Conservation (phyloP, 2,888 invertebrate species). For the Corbicula japonica region DNA sequence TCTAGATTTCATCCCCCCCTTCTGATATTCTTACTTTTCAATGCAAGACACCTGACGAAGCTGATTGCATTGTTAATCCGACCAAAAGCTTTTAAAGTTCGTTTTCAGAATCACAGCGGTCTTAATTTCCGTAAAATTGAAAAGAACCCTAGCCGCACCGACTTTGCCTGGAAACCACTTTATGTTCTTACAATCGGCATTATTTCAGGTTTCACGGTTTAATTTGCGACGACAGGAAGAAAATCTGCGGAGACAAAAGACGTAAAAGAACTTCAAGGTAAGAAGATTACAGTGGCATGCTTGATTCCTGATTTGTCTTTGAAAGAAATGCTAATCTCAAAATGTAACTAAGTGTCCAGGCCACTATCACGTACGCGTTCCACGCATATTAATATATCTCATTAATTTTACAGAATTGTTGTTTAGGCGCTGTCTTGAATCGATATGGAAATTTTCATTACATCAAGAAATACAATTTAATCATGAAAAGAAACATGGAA, state of each 20-base stretch:
- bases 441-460: constrained; percentile 16
- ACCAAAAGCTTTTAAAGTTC: constrained; percentile 31
- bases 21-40: too few relatives aligned
- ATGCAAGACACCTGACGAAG: constrained; percentile 20
- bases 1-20: too few relatives aligned
- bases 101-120: constrained; percentile 53
- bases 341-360: constrained; percentile 66
- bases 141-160: constrained; percentile 47
- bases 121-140: constrained; percentile 67
- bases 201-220: constrained; percentile 61
- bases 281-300: constrained; percentile 57
- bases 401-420: constrained; percentile 34
- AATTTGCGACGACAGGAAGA: constrained; percentile 62
- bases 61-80: constrained; percentile 12
- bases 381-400: constrained; percentile 37
- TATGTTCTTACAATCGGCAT: constrained; percentile 50
- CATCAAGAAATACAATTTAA: constrained; percentile 23
- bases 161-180: constrained; percentile 56
- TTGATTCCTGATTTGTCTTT: constrained; percentile 46
- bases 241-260: constrained; percentile 53
- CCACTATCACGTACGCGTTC: constrained; percentile 37
- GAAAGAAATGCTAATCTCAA: constrained; percentile 54
- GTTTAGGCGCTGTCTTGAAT: constrained; percentile 3
- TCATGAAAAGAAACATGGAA: constrained; percentile 43
- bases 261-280: constrained; percentile 52